Evolutionary conservation across 2,797 vertebrate species (phyloP).

Genomic region (Sciaenops ocellatus): DNA sequence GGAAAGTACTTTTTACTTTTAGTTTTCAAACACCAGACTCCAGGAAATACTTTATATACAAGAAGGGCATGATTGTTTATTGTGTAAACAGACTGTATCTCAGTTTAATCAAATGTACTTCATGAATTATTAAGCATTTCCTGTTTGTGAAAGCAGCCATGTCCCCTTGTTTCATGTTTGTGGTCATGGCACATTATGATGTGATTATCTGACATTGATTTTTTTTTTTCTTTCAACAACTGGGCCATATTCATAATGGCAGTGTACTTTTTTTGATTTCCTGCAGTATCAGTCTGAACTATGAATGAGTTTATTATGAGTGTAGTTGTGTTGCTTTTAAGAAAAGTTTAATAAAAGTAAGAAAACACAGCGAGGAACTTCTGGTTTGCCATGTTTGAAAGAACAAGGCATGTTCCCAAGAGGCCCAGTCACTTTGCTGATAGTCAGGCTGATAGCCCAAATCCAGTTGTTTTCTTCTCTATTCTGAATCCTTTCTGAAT

Average conservation of each 20-base stretch:
- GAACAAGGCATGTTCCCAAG: slow-evolving; percentile 60
- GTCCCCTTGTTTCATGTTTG: background rate
- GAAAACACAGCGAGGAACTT: slow-evolving; percentile 48
- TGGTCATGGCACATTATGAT: slow-evolving; percentile 14
- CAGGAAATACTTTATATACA: slow-evolving; percentile 17
- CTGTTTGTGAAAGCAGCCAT: slow-evolving; percentile 34
- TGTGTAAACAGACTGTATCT: slow-evolving; percentile 9
- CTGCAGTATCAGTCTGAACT: slow-evolving; percentile 28
- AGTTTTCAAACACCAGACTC: slow-evolving; percentile 16
- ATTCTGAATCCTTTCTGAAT: slow-evolving; percentile 54
- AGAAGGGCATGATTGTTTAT: background rate
- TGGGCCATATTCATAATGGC: background rate
- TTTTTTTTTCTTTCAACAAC: background rate
- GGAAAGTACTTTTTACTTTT: slow-evolving; percentile 29
- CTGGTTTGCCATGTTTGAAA: slow-evolving; percentile 57
- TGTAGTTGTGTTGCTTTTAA: slow-evolving; percentile 28
- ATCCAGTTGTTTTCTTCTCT: slow-evolving; percentile 64
- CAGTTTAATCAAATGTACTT: slow-evolving; percentile 14
- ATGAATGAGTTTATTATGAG: slow-evolving; percentile 26
- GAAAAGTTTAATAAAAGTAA: slow-evolving; percentile 68
- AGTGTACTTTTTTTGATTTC: background rate
- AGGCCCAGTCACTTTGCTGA: slow-evolving; percentile 62
- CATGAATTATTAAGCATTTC: slow-evolving; percentile 41
- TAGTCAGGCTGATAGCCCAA: slow-evolving; percentile 63
- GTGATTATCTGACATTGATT: slow-evolving; percentile 37